These are phyloP conservation scores for Diglossa cyanea DNA, from an alignment of 2,797 vertebrate genomes.

Conservation along the genomic window DNA sequence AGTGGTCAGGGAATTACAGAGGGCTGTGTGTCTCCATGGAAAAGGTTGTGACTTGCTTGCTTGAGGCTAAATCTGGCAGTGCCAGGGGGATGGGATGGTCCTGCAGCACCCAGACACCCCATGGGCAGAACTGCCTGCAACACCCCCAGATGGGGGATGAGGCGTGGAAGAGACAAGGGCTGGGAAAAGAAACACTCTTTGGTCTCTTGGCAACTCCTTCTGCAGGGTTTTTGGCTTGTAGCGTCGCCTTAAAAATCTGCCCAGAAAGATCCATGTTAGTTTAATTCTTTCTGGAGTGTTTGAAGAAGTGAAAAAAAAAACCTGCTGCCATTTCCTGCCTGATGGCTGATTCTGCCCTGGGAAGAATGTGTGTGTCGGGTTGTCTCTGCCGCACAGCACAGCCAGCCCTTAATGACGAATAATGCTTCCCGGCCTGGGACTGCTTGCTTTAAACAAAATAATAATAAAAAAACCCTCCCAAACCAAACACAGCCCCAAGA, in stretches of 20 bases:
- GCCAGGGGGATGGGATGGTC: background rate
- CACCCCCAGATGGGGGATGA: background rate
- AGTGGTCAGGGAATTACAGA: constrained; percentile 43
- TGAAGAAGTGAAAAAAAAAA: background rate
- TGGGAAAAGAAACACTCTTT: background rate
- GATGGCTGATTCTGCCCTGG: constrained; percentile 20
- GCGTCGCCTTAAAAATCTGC: background rate
- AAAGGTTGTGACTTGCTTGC: background rate
- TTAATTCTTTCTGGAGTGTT: constrained; percentile 36
- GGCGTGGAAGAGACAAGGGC: background rate
- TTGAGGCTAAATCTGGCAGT: background rate
- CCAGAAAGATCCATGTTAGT: constrained; percentile 12
- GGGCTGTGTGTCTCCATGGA: background rate
- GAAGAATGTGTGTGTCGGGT: constrained; percentile 2
- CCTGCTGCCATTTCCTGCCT: constrained; percentile 49
- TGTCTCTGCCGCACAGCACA: background rate
- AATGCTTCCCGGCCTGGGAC: constrained; percentile 25
- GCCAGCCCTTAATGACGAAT: constrained; percentile 40
- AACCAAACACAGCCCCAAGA: constrained; percentile 15
- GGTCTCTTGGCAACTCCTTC: background rate
- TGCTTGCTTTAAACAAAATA: constrained; percentile 40
- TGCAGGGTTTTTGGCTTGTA: background rate
- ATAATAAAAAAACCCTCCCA: background rate
- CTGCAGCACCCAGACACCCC: rapidly evolving
- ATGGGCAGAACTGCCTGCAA: background rate